Base-by-base conservation (phyloP, 2,797 vertebrate genomes). In the Poeciliopsis gracilis region DNA sequence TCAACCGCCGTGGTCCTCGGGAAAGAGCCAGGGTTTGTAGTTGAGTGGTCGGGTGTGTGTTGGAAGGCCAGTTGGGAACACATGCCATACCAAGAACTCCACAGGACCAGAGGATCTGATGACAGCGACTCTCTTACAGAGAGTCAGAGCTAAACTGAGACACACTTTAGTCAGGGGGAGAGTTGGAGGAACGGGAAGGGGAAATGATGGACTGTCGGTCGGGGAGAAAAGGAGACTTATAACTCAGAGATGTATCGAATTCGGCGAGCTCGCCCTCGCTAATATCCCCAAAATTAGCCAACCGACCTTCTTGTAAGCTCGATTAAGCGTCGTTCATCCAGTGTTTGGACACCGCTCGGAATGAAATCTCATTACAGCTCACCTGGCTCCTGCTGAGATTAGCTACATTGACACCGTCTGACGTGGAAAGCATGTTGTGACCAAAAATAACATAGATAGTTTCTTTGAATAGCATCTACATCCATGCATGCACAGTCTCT, bases 91-190 rank as follows among this genome's bases (percentile, higher is more conserved):
- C 51, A 36, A 85, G 88, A 91, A 88, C 90, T 81, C 90, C 80
- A 82, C 61, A 36, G 89, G 82, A 84, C 82, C 41, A 9, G 73
- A 82, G 89, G 91, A 92, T 95, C 94, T 94, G 91, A 93, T 95
- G 93, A 94, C 95, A 92, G 88, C 36, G 53, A 82, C 90, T 93
- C 94, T 95, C 84, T 92, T 93, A 87, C 90, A 90, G 90, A 93
- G 86, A 88, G 89, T 83, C 80, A 78, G 82, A 88, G 91, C 94
- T 95, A 95, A 94, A 95, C 94, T 80, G 90, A 95, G 94, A 92
- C 90, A 80, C 82, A 82, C 86, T 91, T 77, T 77, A 80, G 82
- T 74, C 74, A 80, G 81, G 10, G 59, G 73, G 51, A 45, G 79
- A 47, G 80, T 16, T 43, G 77, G 74, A 87, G 81, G 80, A 84